Conservation (phyloP, 2,888 invertebrate species). For the Steromphala cineraria region DNA sequence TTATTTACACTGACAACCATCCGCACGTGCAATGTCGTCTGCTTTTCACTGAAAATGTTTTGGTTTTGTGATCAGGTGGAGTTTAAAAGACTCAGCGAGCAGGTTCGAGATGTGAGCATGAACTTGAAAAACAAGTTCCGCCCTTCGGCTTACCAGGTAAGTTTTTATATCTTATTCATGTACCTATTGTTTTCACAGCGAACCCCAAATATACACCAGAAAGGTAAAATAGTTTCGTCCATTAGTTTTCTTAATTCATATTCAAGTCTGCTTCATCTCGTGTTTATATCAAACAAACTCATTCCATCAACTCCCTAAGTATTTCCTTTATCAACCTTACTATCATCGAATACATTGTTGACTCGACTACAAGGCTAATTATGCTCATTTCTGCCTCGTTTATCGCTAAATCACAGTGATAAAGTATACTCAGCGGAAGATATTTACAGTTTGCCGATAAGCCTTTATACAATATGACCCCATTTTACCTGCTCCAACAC, state of each 20-base stretch:
- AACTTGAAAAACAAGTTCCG: conserved; percentile 52
- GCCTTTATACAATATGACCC: neutral
- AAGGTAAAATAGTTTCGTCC: too few relatives aligned
- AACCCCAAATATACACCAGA: too few relatives aligned
- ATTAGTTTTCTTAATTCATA: too few relatives aligned
- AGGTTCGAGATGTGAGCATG: conserved; percentile 59
- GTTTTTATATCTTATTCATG: neutral
- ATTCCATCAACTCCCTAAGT: too few relatives aligned
- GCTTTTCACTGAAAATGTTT: conserved; percentile 31
- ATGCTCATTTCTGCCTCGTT: neutral
- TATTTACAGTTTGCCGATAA: neutral
- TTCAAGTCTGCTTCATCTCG: too few relatives aligned
- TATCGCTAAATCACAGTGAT: neutral
- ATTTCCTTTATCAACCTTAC: too few relatives aligned
- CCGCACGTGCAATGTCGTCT: neutral
- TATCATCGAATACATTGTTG: too few relatives aligned
- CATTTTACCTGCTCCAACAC: neutral
- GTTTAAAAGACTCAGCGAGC: conserved; percentile 55
- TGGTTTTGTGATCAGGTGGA: conserved; percentile 60
- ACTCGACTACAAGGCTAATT: too few relatives aligned
- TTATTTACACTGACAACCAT: neutral
- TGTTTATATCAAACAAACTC: too few relatives aligned
- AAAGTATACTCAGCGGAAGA: neutral
- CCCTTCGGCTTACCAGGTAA: conserved; percentile 56
- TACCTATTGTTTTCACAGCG: too few relatives aligned